Evolutionary conservation across 2,888 invertebrate genomes (phyloP).

Genomic region (Flexamia atlantica): DNA sequence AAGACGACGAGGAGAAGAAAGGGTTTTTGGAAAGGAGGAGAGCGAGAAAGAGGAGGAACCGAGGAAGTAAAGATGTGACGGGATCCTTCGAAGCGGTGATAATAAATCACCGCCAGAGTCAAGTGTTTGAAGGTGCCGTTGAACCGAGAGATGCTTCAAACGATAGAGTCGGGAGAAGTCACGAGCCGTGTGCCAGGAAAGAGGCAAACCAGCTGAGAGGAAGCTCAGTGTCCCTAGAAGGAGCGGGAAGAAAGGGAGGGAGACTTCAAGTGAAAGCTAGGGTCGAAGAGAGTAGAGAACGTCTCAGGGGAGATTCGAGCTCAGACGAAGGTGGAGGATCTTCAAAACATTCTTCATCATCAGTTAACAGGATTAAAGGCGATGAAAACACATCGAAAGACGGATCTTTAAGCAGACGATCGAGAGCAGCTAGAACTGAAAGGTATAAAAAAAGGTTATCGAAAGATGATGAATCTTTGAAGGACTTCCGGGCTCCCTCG

Average conservation of each 20-base stretch:
- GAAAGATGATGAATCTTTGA: slow-evolving; percentile 78
- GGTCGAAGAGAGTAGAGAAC: slow-evolving; percentile 82
- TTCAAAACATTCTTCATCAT: slow-evolving; percentile 81
- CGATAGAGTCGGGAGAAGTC: slow-evolving; percentile 41
- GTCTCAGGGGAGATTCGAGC: slow-evolving; percentile 80
- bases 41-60: slow-evolving; percentile 66
- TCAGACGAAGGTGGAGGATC: slow-evolving; percentile 83
- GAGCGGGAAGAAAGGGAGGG: slow-evolving; percentile 50
- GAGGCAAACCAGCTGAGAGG: slow-evolving; percentile 18
- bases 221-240: slow-evolving; percentile 58
- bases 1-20: slow-evolving; percentile 74
- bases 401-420: slow-evolving; percentile 82
- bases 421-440: slow-evolving; percentile 87
- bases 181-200: slow-evolving; percentile 41
- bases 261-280: slow-evolving; percentile 78
- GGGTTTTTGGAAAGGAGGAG: slow-evolving; percentile 73
- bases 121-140: slow-evolving; percentile 4
- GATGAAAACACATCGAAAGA: slow-evolving; percentile 71
- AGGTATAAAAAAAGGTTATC: slow-evolving; percentile 87
- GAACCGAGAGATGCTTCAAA: not conserved
- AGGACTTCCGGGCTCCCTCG: slow-evolving; percentile 22
- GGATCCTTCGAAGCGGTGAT: slow-evolving; percentile 66
- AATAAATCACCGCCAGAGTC: slow-evolving; percentile 41
- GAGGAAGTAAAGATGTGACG: slow-evolving; percentile 69
- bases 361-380: slow-evolving; percentile 82